Evolutionary conservation across 2,113 vertebrate species (phyloP).

Genomic region (Sinocyclocheilus grahami): DNA sequence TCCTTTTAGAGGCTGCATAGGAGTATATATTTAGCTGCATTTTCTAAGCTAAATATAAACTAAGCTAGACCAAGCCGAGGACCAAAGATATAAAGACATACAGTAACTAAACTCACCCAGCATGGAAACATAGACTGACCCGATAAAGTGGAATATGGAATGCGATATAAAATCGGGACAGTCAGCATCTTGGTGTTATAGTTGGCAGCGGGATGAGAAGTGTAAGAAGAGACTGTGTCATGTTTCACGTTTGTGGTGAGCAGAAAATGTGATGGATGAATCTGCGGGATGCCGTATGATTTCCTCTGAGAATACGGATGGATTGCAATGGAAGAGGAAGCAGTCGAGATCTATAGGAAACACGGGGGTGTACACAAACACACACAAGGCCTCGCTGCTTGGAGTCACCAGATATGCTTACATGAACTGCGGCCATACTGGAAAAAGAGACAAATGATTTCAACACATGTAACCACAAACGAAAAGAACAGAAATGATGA

Average conservation of each 20-base stretch:
- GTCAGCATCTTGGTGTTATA: slow-evolving; percentile 23
- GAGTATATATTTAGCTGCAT: too few relatives aligned
- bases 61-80: not conserved
- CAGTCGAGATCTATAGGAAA: slow-evolving; percentile 16
- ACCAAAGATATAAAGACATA: not conserved
- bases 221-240: not conserved
- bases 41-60: not conserved
- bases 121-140: not conserved
- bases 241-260: not conserved
- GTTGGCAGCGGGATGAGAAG: not conserved
- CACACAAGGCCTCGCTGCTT: not conserved
- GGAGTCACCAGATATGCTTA: not conserved
- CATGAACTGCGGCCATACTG: not conserved
- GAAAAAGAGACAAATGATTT: not conserved
- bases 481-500: not conserved
- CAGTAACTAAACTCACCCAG: not conserved
- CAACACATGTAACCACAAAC: not conserved
- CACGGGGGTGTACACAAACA: not conserved
- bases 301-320: not conserved
- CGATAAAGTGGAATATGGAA: not conserved
- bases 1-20: not conserved
- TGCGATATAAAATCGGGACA: not conserved
- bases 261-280: slow-evolving; percentile 16
- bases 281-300: not conserved
- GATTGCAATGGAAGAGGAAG: slow-evolving; percentile 2